Evolutionary conservation across 1,140 invertebrate species (phyloP), one percentile per base, ranked within the genome.

Genomic region (Coptotermes formosanus): DNA sequence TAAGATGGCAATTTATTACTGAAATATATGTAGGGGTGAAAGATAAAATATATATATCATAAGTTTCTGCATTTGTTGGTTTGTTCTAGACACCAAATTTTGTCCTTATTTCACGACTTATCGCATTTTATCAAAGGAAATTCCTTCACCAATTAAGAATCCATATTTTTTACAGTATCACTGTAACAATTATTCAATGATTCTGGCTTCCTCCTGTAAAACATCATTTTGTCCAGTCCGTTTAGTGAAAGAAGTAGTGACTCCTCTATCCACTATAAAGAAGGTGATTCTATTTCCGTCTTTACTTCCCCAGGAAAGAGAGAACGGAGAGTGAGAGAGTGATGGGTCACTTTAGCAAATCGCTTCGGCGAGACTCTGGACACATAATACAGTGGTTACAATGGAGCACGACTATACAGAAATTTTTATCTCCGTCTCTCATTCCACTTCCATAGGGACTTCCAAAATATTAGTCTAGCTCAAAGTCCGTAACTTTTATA

Each of bases 281-380:
- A 64, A 64, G 59, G 19, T 21, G 21, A 64, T 64, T 64, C 25
- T 16, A 48, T 19, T 64, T 64, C 59, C 59, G 8, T 19, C 21
- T 3, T 64, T 64, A 8, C 59, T 64, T n/a, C 25, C 59, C 59
- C 21, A 16, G 9, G 52, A 16, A 30, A 30, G 64, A 30, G 25
- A 38, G 38, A 38, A 38, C 4, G 9, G 52, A 16, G 14, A 30
- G 64, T 6, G 25, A 30, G 25, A 75, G 64, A 30, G n/a, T 75
- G 64, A 75, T 8, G 64, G 64, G 64, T 75, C 64, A 75, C 64
- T 55, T 55, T 75, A 75, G 64, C 64, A 75, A 75, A 75, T 75
- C 64, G 64, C 64, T n/a, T 75, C 25, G 25, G 64, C 9, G 25
- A 75, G n/a, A 75, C 64, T 75, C 25, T 11, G 14, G 6, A 16